Evolutionary conservation across 1,140 invertebrate species (phyloP), one percentile per base, ranked within the genome.

Genomic region (Trypoxylus dichotomus): DNA sequence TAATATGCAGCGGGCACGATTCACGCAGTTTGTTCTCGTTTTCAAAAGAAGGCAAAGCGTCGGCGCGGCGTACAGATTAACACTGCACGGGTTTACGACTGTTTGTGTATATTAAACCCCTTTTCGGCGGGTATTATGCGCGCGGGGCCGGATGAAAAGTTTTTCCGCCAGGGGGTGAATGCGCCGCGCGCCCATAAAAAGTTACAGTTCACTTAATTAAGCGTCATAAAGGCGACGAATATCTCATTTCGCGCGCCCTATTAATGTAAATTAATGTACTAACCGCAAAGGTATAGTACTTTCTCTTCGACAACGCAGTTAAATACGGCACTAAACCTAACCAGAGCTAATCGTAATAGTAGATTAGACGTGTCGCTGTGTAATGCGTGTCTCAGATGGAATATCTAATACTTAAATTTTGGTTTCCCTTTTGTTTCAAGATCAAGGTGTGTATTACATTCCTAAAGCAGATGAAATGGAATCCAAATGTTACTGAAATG

Each of bases 161-260:
- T 68, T 68, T 68, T 68, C 60, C 60, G 47, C 47, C n/a, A n/a
- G 47, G 15, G 11, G 60, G 60, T 68, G 60, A 68, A 68, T 29
- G 60, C 60, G 27, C 24, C 8, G 11, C 60, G 60, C 24, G 60
- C 21, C 24, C 60, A 29, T 68, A 68, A 68, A 68, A 68, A 68
- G 21, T 68, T 68, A 68, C 60, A 68, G 60, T 68, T 68, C 60
- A 68, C 60, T 68, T 68, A 68, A 68, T 68, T 68, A 68, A 68
- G 60, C 11, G 60, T 24, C 60, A 29, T 68, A 68, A 68, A 68
- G 60, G 21, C 27, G 19, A 24, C 19, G 60, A n/a, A 54, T 54
- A 54, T 29, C 60, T 25, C 60, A 68, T 68, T 29, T 68, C 60
- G 60, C 24, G 21, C 60, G 60, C 60, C 24, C 60, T 68, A 68